Conservation (phyloP, 2,888 invertebrate genomes). For the Temnothorax ravouxi region DNA sequence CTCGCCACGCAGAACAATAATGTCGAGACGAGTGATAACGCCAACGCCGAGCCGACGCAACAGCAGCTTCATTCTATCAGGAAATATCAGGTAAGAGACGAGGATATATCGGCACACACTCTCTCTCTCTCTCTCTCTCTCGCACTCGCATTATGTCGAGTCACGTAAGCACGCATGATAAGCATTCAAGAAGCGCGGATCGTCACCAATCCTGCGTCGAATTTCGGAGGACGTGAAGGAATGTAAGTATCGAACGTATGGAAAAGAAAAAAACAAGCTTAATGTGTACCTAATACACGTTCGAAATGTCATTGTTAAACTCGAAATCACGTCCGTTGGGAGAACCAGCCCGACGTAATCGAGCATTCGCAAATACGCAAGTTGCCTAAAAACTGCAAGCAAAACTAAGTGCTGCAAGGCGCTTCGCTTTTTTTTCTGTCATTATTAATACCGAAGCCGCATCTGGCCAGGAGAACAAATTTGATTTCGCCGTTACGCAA, state of each 20-base stretch:
- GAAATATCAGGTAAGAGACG: conserved; percentile 93
- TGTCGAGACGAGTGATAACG: conserved; percentile 86
- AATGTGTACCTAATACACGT: background rate
- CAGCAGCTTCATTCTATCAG: conserved; percentile 97
- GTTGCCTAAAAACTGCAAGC: background rate
- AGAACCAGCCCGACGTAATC: background rate
- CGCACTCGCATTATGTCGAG: background rate
- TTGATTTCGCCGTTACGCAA: background rate
- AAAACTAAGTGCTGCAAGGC: background rate
- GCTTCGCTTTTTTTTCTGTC: background rate
- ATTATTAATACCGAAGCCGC: background rate
- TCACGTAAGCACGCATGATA: conserved; percentile 45
- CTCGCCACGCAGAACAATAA: conserved; percentile 87
- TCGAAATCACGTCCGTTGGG: background rate
- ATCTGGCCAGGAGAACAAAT: background rate
- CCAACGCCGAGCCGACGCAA: conserved; percentile 90
- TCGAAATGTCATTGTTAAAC: background rate
- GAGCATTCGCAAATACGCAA: background rate
- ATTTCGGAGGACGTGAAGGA: conserved; percentile 8
- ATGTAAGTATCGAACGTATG: background rate
- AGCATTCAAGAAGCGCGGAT: conserved; percentile 15
- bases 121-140: background rate
- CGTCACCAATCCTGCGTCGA: background rate
- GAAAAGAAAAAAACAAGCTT: background rate
- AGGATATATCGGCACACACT: background rate